Evolutionary conservation across 2,113 vertebrate species (phyloP).

Genomic region (cattle (Bos taurus)): DNA sequence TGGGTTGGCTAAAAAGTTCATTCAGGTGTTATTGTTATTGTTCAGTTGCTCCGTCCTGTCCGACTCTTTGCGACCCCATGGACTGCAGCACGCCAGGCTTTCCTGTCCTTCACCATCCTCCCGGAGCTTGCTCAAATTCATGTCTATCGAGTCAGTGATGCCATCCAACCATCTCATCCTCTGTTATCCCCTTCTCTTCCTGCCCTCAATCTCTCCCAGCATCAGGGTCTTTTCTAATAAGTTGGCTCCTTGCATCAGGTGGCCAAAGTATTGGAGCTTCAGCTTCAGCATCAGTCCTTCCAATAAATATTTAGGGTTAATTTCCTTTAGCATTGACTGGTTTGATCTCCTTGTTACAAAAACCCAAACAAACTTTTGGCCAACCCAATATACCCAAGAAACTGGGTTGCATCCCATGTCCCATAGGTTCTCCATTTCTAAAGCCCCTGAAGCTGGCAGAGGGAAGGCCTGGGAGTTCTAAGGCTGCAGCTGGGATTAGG

Average conservation of each 20-base stretch:
- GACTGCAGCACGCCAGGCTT: background rate
- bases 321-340: too few species aligned
- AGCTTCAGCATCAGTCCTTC: background rate
- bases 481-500: background rate
- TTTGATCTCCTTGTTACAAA: background rate
- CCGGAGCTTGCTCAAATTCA: background rate
- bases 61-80: background rate
- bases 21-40: background rate
- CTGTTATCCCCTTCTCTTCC: background rate
- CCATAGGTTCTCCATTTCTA: background rate
- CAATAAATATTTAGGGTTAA: too few species aligned
- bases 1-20: background rate
- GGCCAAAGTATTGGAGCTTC: background rate
- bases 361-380: background rate
- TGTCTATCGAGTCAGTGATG: background rate
- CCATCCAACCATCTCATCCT: background rate
- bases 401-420: background rate
- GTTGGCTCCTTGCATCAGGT: background rate
- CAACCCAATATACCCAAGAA: background rate
- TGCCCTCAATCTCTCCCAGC: background rate
- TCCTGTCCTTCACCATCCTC: background rate
- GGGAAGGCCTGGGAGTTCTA: background rate
- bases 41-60: background rate
- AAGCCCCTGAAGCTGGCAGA: background rate
- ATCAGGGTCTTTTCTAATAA: background rate